Conservation (phyloP, 2,888 invertebrate genomes). For the Conchocele bisecta region DNA sequence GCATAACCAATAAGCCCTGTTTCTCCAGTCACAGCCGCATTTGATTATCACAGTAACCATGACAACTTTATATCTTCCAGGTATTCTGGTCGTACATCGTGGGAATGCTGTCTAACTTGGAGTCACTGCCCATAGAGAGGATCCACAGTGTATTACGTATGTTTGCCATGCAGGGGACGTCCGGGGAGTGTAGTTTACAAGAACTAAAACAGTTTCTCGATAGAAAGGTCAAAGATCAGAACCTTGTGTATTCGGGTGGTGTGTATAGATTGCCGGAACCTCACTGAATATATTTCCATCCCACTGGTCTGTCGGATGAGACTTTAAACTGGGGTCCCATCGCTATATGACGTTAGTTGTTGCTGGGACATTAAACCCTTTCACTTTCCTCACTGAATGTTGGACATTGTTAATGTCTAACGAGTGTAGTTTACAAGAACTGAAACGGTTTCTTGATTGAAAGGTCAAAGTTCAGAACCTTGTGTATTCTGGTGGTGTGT, state of each 20-base stretch:
- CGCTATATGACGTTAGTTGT: no score
- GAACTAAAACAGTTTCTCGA: conserved; percentile 95
- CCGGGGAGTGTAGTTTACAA: conserved; percentile 93
- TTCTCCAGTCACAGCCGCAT: no score
- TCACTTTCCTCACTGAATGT: no score
- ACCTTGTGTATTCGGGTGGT: conserved; percentile 92
- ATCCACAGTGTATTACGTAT: conserved; percentile 98
- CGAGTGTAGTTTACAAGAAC: not conserved
- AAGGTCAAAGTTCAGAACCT: not conserved
- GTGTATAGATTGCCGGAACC: conserved; percentile 90
- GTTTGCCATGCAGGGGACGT: conserved; percentile 96
- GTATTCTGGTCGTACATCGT: conserved; percentile 98
- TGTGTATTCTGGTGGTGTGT: conserved; percentile 91
- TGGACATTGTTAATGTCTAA: no score
- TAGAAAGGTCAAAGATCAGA: conserved; percentile 95
- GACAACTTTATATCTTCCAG: conserved; percentile 83
- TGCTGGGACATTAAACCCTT: no score
- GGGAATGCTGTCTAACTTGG: conserved; percentile 97
- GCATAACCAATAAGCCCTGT: no score
- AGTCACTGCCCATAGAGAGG: conserved; percentile 93
- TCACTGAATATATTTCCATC: no score
- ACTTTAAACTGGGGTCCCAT: no score
- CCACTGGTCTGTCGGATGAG: no score
- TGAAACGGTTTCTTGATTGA: not conserved
- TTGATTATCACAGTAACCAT: no score